Evolutionary conservation across 2,797 vertebrate species (phyloP), one percentile per base, ranked within the genome.

Genomic region (Psittacula derbiana): DNA sequence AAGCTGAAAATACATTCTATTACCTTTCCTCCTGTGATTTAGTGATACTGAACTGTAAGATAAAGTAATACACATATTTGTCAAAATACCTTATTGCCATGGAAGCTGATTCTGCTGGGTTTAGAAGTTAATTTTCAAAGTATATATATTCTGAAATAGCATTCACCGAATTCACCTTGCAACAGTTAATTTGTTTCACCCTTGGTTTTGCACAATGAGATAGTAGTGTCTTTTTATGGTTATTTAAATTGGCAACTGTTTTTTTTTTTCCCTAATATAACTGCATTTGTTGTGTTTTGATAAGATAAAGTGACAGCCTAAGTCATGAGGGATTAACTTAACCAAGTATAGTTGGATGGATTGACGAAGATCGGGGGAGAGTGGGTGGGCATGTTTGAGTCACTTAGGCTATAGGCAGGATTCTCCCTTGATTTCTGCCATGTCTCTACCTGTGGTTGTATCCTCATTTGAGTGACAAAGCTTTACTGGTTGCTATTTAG

Each of bases 41-140:
- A 61, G 38, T 69, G 49, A 41, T 80, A 27, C 33, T 64, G 73
- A 75, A 65, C 27, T 76, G 41, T 73, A 61, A 73, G 60, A 50
- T 38, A 38, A 71, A 43, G 58, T 52, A 75, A 47, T 49, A 47
- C 20, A 27, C 23, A 25, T 49, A 20, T 7, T 41, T 76, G 27
- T 74, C 31, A 57, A n/a, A 80, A 60, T 85, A 52, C 38, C 40
- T 73, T 57, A 60, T 58, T 74, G 46, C 43, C 1, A 1, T 67
- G 41, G 33, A 65, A 95, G 55, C 38, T 71, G 58, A 71, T 69
- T 82, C 85, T 91, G 40, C 61, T 71, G 40, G 16, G 36, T 49
- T 83, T 90, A 71, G 57, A 79, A 38, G 44, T 69, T 81, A 80
- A n/a, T 90, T 94, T 90, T 82, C 52, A 46, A 73, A 61, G 40